phyloP scores from a whole-genome alignment of 2,888 invertebrate species.

The Diarsia brunnea region DNA sequence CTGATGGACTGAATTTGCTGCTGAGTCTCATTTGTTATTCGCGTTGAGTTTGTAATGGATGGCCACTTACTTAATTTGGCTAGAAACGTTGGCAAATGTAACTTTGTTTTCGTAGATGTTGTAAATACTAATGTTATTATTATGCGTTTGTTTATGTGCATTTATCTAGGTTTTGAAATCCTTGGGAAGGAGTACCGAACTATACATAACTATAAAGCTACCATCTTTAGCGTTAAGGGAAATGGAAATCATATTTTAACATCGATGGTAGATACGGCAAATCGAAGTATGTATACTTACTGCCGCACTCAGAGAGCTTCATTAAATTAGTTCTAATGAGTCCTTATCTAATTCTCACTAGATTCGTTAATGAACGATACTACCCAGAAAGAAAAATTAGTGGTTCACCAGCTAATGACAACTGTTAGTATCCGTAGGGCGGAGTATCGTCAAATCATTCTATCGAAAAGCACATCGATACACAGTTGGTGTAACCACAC shows the following conservation, averaged over 20 bases:
- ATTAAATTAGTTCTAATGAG: too few relatives aligned
- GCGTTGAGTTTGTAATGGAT: constrained; percentile 46
- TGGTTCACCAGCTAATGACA: too few relatives aligned
- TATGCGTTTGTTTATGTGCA: constrained; percentile 5
- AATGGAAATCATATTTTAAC: background rate
- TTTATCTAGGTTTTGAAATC: constrained; percentile 25
- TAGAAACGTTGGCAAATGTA: constrained; percentile 56
- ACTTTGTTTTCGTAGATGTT: constrained; percentile 50
- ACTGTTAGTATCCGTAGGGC: too few relatives aligned
- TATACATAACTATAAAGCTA: background rate
- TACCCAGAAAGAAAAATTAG: too few relatives aligned
- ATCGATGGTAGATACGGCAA: background rate
- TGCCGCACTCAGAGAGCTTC: too few relatives aligned
- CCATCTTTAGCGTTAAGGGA: background rate
- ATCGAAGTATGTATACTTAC: background rate
- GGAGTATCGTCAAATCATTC: too few relatives aligned
- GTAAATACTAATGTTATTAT: constrained; percentile 45
- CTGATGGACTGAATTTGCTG: constrained; percentile 35
- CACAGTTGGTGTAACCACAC: too few relatives aligned
- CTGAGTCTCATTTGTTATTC: constrained; percentile 61
- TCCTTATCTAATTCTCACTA: too few relatives aligned
- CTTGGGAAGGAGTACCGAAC: constrained; percentile 13
- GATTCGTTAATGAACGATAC: too few relatives aligned
- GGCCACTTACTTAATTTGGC: constrained; percentile 53
- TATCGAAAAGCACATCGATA: too few relatives aligned